A percentile compares a stretch with the other conserved stretches of the same genome.
Evolutionary conservation across 2,797 vertebrate genomes (phyloP).

Genomic region (Sardinella longiceps): DNA sequence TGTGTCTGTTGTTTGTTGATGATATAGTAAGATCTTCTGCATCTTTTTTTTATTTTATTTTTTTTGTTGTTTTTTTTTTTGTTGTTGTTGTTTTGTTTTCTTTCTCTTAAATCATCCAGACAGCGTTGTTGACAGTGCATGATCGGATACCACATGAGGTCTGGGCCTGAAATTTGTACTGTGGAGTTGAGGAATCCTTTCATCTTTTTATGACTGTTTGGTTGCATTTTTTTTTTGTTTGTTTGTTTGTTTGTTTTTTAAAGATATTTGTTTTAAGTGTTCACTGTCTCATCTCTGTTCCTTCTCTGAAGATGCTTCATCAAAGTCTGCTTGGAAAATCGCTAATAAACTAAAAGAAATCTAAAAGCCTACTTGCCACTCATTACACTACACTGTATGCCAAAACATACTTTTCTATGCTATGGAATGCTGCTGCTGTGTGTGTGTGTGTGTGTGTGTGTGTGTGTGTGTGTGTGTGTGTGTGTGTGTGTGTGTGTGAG

Average conservation of each 20-base stretch:
- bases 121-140: background rate
- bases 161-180: constrained; percentile 16
- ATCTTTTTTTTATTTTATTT: background rate
- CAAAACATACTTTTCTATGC: background rate
- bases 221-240: background rate
- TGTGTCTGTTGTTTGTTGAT: constrained; percentile 2
- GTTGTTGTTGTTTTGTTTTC: background rate
- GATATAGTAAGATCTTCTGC: background rate
- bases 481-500: background rate
- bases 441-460: background rate
- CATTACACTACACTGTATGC: background rate
- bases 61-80: background rate
- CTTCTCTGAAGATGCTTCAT: constrained; percentile 21
- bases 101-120: background rate
- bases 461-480: background rate
- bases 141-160: constrained; percentile 22
- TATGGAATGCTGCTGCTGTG: background rate
- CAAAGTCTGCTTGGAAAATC: constrained; percentile 21
- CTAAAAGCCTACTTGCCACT: background rate
- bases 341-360: constrained; percentile 18
- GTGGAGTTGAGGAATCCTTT: background rate
- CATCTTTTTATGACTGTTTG: background rate
- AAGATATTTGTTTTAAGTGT: constrained; percentile 4
- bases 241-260: background rate
- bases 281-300: constrained; percentile 15